A percentile compares a stretch with the other conserved stretches of the same genome.
Evolutionary conservation across 2,113 vertebrate species (phyloP).

Genomic region (Ammodytes marinus): DNA sequence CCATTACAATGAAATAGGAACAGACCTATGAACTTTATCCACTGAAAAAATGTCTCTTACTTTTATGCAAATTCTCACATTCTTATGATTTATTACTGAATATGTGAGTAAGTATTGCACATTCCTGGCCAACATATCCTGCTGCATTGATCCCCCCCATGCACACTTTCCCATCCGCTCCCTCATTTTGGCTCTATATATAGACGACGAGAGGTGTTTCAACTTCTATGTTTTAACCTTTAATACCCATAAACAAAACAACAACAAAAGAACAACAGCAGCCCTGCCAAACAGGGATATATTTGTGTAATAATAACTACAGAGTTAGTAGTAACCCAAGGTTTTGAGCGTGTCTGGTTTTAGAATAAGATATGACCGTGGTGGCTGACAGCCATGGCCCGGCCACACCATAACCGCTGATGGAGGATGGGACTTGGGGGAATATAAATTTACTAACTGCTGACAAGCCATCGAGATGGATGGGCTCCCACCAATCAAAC

Average conservation of each 20-base stretch:
- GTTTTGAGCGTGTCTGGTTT: constrained; percentile 41
- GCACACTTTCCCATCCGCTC: neutral
- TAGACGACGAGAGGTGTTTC: neutral
- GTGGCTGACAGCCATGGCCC: constrained; percentile 71
- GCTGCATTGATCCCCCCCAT: neutral
- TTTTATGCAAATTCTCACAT: constrained; percentile 16
- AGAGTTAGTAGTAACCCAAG: neutral
- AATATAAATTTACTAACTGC: constrained; percentile 80
- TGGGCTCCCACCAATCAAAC: constrained; percentile 80
- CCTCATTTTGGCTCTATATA: neutral
- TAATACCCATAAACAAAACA: neutral
- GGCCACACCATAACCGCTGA: constrained; percentile 58
- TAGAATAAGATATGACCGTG: constrained; percentile 66
- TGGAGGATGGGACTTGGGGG: constrained; percentile 75
- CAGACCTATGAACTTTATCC: neutral
- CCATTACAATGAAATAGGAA: neutral
- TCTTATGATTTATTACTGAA: constrained; percentile 18
- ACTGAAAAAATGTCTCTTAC: neutral
- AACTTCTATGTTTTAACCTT: neutral
- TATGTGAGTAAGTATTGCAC: neutral
- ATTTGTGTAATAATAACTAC: neutral
- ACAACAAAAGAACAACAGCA: neutral
- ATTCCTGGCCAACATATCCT: neutral
- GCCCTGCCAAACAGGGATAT: neutral
- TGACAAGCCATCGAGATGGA: constrained; percentile 79